phyloP scores from a whole-genome alignment of 2,888 invertebrate genomes.

The Amblyjoppa fuscipennis region DNA sequence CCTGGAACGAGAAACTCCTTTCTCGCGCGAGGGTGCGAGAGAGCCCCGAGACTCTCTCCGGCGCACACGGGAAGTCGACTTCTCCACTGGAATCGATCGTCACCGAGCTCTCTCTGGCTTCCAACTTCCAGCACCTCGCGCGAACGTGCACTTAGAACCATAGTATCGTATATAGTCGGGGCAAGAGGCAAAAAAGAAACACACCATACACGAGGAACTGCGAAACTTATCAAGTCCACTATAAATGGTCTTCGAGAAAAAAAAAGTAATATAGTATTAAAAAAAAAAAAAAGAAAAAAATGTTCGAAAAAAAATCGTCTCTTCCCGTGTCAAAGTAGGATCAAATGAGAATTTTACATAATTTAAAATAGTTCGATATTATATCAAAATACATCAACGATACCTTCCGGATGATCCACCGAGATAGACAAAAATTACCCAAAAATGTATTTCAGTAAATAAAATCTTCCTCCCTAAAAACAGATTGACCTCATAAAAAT shows the following conservation, averaged over 20 bases:
- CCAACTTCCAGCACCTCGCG: constrained; percentile 15
- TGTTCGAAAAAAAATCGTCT: background rate
- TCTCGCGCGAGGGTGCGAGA: constrained; percentile 42
- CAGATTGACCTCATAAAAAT: no score
- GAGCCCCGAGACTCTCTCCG: constrained; percentile 33
- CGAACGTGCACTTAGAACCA: constrained; percentile 11
- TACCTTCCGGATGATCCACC: background rate
- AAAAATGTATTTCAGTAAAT: background rate
- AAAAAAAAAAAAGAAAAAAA: no score
- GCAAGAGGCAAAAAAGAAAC: background rate
- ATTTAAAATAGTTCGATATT: no score
- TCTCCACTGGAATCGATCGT: constrained; percentile 66
- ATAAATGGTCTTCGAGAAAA: background rate
- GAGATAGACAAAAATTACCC: background rate
- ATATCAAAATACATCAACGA: background rate
- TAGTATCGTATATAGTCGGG: constrained; percentile 27
- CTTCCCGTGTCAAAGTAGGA: background rate
- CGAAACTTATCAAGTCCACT: background rate
- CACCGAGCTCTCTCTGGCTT: constrained; percentile 37
- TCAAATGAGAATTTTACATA: background rate
- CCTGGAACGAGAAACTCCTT: constrained; percentile 55
- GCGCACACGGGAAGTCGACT: constrained; percentile 60
- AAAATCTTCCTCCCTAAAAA: background rate
- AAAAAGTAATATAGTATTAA: background rate
- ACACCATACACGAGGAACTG: background rate